These are phyloP conservation scores for Eudorcas thomsonii DNA, from an alignment of 2,113 vertebrate genomes.

Conservation along the genomic window DNA sequence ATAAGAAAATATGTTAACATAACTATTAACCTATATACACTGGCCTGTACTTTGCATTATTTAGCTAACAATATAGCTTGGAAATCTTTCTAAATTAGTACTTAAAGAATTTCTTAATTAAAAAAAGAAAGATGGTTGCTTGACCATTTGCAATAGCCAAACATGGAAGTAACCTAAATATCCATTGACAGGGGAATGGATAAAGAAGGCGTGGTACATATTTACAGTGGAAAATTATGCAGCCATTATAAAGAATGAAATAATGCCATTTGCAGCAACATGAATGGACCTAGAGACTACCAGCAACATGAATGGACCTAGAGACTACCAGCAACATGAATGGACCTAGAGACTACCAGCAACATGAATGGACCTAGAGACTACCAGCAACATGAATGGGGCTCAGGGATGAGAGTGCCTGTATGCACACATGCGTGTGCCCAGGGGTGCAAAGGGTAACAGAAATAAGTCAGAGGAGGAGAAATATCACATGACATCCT, in stretches of 20 bases:
- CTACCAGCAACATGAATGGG: not conserved
- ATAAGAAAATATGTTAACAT: not conserved
- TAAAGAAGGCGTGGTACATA: not conserved
- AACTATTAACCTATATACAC: not conserved
- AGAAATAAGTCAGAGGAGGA: not conserved
- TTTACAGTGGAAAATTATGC: not conserved
- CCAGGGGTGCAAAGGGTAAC: not conserved
- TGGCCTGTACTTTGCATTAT: not conserved
- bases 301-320: not conserved
- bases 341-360: too few relatives aligned
- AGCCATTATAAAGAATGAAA: not conserved
- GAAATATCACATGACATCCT: not conserved
- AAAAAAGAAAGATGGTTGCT: not conserved
- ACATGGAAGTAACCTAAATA: not conserved
- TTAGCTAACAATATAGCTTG: not conserved
- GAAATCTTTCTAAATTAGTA: not conserved
- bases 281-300: not conserved
- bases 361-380: not conserved
- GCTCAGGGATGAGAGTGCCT: not conserved
- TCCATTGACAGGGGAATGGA: not conserved
- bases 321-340: not conserved
- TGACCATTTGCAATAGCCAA: not conserved
- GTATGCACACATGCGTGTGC: not conserved
- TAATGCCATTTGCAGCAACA: not conserved
- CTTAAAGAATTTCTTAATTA: not conserved